These are phyloP conservation scores for Periophthalmus modestus DNA, from an alignment of 2,113 vertebrate species.

Conservation along the genomic window DNA sequence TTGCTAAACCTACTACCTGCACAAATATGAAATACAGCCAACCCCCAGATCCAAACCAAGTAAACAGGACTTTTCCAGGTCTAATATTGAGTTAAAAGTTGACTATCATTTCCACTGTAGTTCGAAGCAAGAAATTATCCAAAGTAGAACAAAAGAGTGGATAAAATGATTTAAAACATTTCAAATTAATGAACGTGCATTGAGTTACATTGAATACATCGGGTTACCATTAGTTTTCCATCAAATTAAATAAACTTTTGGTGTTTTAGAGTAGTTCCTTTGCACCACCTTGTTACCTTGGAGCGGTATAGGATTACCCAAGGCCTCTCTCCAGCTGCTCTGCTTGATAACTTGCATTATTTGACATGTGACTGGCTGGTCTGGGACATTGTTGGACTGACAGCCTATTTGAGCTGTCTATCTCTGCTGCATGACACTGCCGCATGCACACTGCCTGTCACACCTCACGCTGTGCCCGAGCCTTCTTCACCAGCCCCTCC, in stretches of 20 bases:
- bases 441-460: conserved; percentile 48
- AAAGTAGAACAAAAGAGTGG: not conserved
- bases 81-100: too few species aligned
- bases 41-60: too few species aligned
- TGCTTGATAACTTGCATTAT: conserved; percentile 47
- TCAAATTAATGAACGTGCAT: too few species aligned
- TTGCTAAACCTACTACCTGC: too few species aligned
- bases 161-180: not conserved
- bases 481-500: conserved; percentile 23
- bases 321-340: conserved; percentile 56
- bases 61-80: too few species aligned
- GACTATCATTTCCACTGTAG: too few species aligned
- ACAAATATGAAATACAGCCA: too few species aligned
- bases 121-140: not conserved
- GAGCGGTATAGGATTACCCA: not conserved
- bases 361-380: conserved; percentile 51
- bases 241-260: not conserved
- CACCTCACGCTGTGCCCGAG: conserved; percentile 34
- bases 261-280: not conserved
- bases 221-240: not conserved
- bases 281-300: conserved; percentile 17
- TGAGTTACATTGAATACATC: too few species aligned
- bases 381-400: conserved; percentile 48
- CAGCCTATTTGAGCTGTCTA: conserved; percentile 64
- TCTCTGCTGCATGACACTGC: conserved; percentile 43